Evolutionary conservation across 2,888 invertebrate species (phyloP).

Genomic region (Morinoia aosen): DNA sequence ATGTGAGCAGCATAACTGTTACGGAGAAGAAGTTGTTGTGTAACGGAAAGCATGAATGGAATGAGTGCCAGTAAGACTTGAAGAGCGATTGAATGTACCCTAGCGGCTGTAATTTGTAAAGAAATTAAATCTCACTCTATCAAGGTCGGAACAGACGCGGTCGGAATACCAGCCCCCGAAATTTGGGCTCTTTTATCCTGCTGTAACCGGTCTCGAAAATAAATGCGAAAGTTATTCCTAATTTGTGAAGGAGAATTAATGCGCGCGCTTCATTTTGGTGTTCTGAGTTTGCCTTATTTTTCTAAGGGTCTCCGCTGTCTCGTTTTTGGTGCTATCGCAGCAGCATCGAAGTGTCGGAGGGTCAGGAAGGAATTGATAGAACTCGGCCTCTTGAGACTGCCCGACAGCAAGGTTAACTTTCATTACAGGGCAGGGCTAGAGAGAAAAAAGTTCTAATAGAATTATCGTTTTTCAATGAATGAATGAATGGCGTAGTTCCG

Average conservation of each 20-base stretch:
- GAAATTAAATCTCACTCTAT: neutral
- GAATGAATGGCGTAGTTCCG: neutral
- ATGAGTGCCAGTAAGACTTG: neutral
- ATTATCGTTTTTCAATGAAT: neutral
- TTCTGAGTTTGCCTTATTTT: neutral
- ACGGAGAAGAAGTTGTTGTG: neutral
- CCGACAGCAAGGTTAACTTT: slow-evolving; percentile 45
- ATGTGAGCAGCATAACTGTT: neutral
- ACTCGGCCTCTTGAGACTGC: neutral
- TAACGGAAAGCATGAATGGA: slow-evolving; percentile 10
- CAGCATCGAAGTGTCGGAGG: neutral
- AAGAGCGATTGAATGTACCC: neutral
- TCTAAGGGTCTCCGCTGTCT: neutral
- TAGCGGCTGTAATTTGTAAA: neutral
- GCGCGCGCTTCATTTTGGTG: neutral
- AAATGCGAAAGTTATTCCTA: neutral
- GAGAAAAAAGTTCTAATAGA: neutral
- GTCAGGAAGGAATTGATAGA: slow-evolving; percentile 18
- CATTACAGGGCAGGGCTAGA: slow-evolving; percentile 4
- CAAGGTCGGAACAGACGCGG: neutral
- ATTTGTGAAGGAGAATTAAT: neutral
- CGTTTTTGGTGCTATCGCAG: neutral
- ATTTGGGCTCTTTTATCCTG: too few relatives aligned
- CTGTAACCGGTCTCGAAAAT: neutral
- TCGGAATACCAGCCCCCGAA: too few relatives aligned